Base-by-base conservation (phyloP, 2,113 vertebrate genomes). In the Opisthocomus hoazin region DNA sequence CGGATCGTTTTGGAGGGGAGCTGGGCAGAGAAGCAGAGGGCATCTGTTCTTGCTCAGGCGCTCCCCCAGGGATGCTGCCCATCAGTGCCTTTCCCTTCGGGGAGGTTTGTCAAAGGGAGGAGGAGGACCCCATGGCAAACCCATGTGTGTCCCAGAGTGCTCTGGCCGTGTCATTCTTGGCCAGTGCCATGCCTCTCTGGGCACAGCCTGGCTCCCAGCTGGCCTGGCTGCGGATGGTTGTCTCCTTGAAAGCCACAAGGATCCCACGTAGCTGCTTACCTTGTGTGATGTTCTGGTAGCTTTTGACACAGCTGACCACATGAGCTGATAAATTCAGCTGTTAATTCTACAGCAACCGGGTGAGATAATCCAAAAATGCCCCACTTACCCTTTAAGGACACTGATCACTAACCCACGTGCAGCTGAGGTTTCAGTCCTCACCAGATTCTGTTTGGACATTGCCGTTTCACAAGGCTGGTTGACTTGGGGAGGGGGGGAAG, bases 121-220 rank as follows among this genome's bases (percentile, higher is more conserved):
- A 74, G 46, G 45, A 89, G 39, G 51, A 84, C 16, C 15, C 60
- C 0, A 0, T 29, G 58, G 46, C 39, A 37, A 68, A 69, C 9
- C 34, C 3, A 0, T 10, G 13, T 51, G 54, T 57, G 46, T 88
- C 12, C 22, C 43, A 57, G 30, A 68, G 36, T 8, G 29, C 29
- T 84, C 50, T 9, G 46, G 14, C 64, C n/a, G 14, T 1, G 1
- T 12, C n/a, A 6, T 34, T 71, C 5, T 3, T 71, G 74, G 43
- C 36, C 8, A 4, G 46, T 75, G 32, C 54, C 0, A 0, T 23
- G 41, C 9, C 23, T 54, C 20, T 16, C 53, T 66, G 10, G 9
- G 41, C 66, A 43, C 50, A 43, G 53, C 26, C 23, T 1, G 4
- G n/a, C 43, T 56, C 36, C 34, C 34, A 68, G 63, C 23, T 56